phyloP scores from a whole-genome alignment of 2,113 vertebrate species.

The Hemibagrus wyckioides region DNA sequence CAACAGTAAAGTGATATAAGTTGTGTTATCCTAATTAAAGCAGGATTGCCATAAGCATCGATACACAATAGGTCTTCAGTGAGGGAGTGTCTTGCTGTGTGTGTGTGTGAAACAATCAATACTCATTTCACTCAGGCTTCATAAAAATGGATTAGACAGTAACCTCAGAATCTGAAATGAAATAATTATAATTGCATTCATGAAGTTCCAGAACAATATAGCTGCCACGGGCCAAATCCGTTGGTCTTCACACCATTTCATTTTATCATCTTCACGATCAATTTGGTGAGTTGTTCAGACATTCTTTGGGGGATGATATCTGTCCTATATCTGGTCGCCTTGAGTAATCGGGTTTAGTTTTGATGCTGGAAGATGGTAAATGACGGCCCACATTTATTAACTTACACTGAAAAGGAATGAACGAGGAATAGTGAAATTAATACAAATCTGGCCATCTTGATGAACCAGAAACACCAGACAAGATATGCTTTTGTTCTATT shows the following conservation, averaged over 20 bases:
- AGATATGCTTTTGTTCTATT: background rate
- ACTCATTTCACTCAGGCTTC: background rate
- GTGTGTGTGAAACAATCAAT: background rate
- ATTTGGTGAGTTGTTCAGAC: background rate
- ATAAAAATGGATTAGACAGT: background rate
- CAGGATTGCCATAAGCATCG: background rate
- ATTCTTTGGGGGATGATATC: background rate
- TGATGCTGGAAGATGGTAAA: background rate
- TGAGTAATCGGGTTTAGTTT: background rate
- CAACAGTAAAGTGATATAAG: background rate
- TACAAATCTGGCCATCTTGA: background rate
- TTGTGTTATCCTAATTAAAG: background rate
- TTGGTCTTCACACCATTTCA: background rate
- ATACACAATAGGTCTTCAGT: background rate
- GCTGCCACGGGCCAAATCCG: background rate
- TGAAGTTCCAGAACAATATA: background rate
- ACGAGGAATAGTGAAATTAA: background rate
- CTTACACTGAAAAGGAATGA: background rate
- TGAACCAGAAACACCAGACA: background rate
- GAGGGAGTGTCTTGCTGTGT: background rate
- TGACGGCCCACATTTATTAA: background rate
- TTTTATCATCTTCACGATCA: background rate
- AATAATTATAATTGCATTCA: background rate
- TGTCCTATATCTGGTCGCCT: background rate
- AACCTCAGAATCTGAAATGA: background rate